These are phyloP conservation scores for Drosophila ochracea DNA, from an alignment of 2,888 invertebrate genomes.

Conservation along the genomic window DNA sequence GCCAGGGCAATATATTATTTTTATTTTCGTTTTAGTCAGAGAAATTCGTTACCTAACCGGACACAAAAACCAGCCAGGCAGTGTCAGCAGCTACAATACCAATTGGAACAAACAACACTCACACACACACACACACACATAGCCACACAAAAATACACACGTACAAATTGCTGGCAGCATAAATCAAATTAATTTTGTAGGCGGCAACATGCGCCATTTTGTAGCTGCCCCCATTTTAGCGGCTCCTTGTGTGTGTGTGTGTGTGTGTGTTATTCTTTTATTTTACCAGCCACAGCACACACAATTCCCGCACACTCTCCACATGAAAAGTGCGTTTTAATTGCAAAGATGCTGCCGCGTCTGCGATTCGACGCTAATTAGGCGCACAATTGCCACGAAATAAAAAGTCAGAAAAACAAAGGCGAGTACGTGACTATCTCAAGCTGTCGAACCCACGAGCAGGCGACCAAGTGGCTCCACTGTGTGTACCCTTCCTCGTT, in stretches of 20 bases:
- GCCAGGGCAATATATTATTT: slow-evolving; percentile 73
- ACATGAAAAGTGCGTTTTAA: slow-evolving; percentile 80
- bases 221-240: slow-evolving; percentile 34
- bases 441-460: slow-evolving; percentile 68
- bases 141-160: slow-evolving; percentile 19
- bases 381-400: slow-evolving; percentile 79
- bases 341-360: slow-evolving; percentile 76
- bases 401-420: slow-evolving; percentile 73
- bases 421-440: slow-evolving; percentile 76
- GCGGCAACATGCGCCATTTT: slow-evolving; percentile 77
- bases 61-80: slow-evolving; percentile 31
- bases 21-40: slow-evolving; percentile 72
- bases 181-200: slow-evolving; percentile 83
- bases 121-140: slow-evolving; percentile 19
- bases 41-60: slow-evolving; percentile 74
- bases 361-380: slow-evolving; percentile 77
- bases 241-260: neutral
- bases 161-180: slow-evolving; percentile 61
- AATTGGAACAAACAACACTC: slow-evolving; percentile 44
- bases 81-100: slow-evolving; percentile 33
- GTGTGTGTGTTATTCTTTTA: slow-evolving; percentile 11
- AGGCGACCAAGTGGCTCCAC: slow-evolving; percentile 7
- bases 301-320: neutral
- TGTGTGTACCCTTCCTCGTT: neutral
- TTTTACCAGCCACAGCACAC: slow-evolving; percentile 28